Evolutionary conservation across 2,888 invertebrate genomes (phyloP).

Genomic region (Nowickia ferox): DNA sequence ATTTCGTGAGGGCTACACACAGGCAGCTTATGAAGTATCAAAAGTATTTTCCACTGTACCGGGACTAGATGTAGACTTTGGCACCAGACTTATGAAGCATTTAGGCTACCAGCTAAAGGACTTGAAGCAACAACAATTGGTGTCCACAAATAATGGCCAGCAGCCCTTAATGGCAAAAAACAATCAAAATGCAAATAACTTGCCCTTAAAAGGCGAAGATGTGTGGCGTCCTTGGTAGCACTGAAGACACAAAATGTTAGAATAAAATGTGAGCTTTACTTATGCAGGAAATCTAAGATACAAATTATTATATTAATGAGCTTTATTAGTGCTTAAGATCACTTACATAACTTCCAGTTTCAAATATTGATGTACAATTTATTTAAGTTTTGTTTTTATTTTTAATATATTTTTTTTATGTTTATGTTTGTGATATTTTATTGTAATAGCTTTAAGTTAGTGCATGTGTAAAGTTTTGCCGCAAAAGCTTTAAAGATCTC

Average conservation of each 20-base stretch:
- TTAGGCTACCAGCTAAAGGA: constrained; percentile 91
- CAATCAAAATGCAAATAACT: constrained; percentile 51
- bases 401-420: constrained; percentile 67
- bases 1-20: constrained; percentile 94
- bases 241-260: background rate
- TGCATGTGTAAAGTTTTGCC: constrained; percentile 33
- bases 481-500: constrained; percentile 75
- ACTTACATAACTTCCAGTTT: constrained; percentile 48
- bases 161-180: background rate
- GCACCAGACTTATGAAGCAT: constrained; percentile 94
- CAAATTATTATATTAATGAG: constrained; percentile 62
- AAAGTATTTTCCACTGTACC: constrained; percentile 92
- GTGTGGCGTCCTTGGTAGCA: constrained; percentile 80
- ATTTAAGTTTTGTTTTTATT: constrained; percentile 42
- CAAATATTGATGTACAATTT: constrained; percentile 62
- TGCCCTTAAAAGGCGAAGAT: constrained; percentile 75
- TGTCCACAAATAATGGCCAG: constrained; percentile 31
- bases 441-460: constrained; percentile 81
- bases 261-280: constrained; percentile 20
- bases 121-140: constrained; percentile 74
- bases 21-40: constrained; percentile 94
- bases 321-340: constrained; percentile 73
- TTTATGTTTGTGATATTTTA: constrained; percentile 76
- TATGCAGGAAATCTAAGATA: constrained; percentile 44
- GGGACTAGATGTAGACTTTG: constrained; percentile 92